Evolutionary conservation across 2,888 invertebrate species (phyloP).

Genomic region (Thera obeliscata): DNA sequence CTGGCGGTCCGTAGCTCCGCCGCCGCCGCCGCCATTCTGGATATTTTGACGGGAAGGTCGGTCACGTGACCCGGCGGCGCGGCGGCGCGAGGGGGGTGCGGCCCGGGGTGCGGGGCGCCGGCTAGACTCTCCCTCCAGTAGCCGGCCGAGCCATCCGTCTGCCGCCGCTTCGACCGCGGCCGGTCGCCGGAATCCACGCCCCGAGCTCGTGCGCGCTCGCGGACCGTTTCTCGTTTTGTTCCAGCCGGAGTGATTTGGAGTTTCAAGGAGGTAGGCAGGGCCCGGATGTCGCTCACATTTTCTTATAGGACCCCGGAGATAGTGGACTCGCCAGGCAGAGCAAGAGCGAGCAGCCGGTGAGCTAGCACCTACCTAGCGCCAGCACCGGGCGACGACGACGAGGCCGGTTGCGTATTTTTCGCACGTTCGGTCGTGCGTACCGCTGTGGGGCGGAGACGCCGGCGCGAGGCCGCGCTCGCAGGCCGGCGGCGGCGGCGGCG

Average conservation of each 20-base stretch:
- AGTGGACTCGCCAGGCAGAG: slow-evolving; percentile 18
- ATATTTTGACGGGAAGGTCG: slow-evolving; percentile 94
- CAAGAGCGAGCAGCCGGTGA: slow-evolving; percentile 31
- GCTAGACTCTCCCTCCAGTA: slow-evolving; percentile 88
- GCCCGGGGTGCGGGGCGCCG: slow-evolving; percentile 74
- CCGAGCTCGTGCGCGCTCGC: slow-evolving; percentile 60
- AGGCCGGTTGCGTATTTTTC: slow-evolving; percentile 71
- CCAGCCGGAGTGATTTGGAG: background rate
- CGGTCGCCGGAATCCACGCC: slow-evolving; percentile 79
- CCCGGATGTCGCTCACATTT: slow-evolving; percentile 42
- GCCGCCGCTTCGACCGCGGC: slow-evolving; percentile 81
- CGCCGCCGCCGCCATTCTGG: slow-evolving; percentile 79
- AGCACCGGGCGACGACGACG: slow-evolving; percentile 37
- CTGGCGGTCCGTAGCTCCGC: slow-evolving; percentile 58
- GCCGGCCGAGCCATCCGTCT: slow-evolving; percentile 85
- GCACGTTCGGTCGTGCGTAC: slow-evolving; percentile 61
- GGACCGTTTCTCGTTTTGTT: background rate
- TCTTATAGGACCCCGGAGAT: slow-evolving; percentile 39
- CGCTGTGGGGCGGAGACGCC: slow-evolving; percentile 76
- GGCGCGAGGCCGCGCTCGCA: slow-evolving; percentile 55
- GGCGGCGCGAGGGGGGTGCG: slow-evolving; percentile 57
- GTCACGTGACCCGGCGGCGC: slow-evolving; percentile 88
- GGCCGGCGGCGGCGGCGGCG: slow-evolving; percentile 64
- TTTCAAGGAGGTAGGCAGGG: slow-evolving; percentile 11
- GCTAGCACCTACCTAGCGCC: slow-evolving; percentile 21